These are phyloP conservation scores for Habrosyne pyritoides DNA, from an alignment of 2,888 invertebrate genomes.

Conservation along the genomic window DNA sequence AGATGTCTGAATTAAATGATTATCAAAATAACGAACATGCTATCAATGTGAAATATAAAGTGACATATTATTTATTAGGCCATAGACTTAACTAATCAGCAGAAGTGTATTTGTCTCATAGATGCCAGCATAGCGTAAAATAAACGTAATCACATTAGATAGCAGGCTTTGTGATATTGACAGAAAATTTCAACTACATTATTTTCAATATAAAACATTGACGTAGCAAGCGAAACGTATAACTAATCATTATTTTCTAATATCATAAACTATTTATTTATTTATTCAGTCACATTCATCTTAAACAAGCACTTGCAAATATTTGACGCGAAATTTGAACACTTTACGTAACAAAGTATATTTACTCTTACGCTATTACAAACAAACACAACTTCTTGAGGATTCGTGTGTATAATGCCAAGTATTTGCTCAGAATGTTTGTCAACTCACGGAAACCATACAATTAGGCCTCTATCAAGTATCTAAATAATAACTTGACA, in stretches of 20 bases:
- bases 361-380: conserved; percentile 29
- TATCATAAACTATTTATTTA: conserved; percentile 56
- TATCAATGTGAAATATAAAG: not conserved
- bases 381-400: conserved; percentile 13
- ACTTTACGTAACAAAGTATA: conserved; percentile 48
- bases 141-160: not conserved
- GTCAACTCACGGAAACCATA: conserved; percentile 7
- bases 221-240: conserved; percentile 39
- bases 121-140: not conserved
- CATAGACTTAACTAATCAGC: conserved; percentile 1
- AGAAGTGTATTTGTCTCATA: not conserved
- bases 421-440: conserved; percentile 12
- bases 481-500: conserved; percentile 7
- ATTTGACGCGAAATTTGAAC: conserved; percentile 64
- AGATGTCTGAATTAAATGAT: not conserved
- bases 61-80: not conserved
- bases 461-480: conserved; percentile 13
- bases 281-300: conserved; percentile 78
- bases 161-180: not conserved
- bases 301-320: conserved; percentile 69
- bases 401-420: conserved; percentile 29
- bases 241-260: conserved; percentile 39
- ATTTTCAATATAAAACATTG: not conserved
- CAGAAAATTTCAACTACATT: not conserved
- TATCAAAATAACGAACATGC: not conserved